These are phyloP conservation scores for Ferrisia virgata DNA, from an alignment of 2,888 invertebrate genomes.

Conservation along the genomic window DNA sequence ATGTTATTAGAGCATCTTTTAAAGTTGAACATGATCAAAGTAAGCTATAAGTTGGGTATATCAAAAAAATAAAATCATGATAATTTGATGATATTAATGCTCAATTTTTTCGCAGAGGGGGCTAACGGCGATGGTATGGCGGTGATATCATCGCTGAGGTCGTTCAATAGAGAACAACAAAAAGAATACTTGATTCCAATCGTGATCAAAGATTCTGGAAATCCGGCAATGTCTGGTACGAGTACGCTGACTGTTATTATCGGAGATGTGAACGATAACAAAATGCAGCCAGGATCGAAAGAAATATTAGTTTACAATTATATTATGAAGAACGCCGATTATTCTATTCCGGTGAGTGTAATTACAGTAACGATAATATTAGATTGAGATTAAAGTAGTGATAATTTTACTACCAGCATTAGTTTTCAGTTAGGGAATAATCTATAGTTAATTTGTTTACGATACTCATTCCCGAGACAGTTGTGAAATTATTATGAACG, in stretches of 20 bases:
- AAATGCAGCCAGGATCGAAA: slow-evolving; percentile 96
- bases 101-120: slow-evolving; percentile 69
- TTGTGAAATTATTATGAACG: no score
- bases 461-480: no score
- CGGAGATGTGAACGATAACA: slow-evolving; percentile 96
- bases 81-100: no score
- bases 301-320: slow-evolving; percentile 97
- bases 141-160: slow-evolving; percentile 86
- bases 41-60: slow-evolving; percentile 55
- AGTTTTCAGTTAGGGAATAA: no score
- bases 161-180: slow-evolving; percentile 92
- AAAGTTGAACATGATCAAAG: slow-evolving; percentile 96
- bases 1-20: slow-evolving; percentile 88
- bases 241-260: slow-evolving; percentile 94
- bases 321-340: slow-evolving; percentile 52
- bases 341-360: slow-evolving; percentile 25
- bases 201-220: slow-evolving; percentile 94
- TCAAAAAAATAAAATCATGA: no score
- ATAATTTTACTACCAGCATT: no score
- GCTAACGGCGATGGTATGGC: slow-evolving; percentile 98
- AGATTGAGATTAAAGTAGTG: no score
- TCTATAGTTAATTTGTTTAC: no score
- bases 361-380: no score
- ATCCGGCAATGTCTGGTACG: slow-evolving; percentile 94
- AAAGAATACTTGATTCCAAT: slow-evolving; percentile 96